Evolutionary conservation across 2,888 invertebrate species (phyloP), one percentile per base, ranked within the genome.

Genomic region (Diabrotica balteata): DNA sequence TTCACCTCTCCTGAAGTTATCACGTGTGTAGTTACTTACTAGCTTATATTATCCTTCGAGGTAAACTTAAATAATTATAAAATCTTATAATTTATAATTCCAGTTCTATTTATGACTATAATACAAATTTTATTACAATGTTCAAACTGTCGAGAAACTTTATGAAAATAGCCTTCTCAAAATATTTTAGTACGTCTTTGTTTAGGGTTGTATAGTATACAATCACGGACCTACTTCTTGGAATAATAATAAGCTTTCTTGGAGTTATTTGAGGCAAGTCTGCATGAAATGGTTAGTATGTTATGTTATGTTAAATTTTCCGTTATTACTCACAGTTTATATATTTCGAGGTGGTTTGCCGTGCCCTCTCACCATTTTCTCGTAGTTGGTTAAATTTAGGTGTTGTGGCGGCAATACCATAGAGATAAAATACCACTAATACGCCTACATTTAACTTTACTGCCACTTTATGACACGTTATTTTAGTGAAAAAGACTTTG

Each of bases 251-350:
- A 43, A 61, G 61, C 50, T 53, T 61, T 46, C 46, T 53, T 46
- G 52, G 53, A 61, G 45, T 61, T 61, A 46, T 61, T 52, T 46
- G 4, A 45, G 46, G 22, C 45, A 53, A 53, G 52, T 10, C 61
- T 46, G 53, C 61, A 53, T 53, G 61, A 53, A 61, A 61, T 61
- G 17, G 52, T 53, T 44, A 22, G 44, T 61, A 9, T 46, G 61
- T 61, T 61, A 9, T 46, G 61, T 61, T 53, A 53, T 61, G 61
- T 9, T 52, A n/a, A 61, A 61, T 53, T 49, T 10, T 59, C 59
- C 55, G 43, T 44, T 44, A 55, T 55, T 55, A 55, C 43, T 55
- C 44, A 11, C 11, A 55, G 55, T 43, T 55, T 55, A 11, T 55
- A 55, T 55, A 44, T 55, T 44, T 47, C 32, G 42, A 44, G 55